These are phyloP conservation scores for Drosophila rufa DNA, from an alignment of 1,140 invertebrate genomes.

Conservation along the genomic window DNA sequence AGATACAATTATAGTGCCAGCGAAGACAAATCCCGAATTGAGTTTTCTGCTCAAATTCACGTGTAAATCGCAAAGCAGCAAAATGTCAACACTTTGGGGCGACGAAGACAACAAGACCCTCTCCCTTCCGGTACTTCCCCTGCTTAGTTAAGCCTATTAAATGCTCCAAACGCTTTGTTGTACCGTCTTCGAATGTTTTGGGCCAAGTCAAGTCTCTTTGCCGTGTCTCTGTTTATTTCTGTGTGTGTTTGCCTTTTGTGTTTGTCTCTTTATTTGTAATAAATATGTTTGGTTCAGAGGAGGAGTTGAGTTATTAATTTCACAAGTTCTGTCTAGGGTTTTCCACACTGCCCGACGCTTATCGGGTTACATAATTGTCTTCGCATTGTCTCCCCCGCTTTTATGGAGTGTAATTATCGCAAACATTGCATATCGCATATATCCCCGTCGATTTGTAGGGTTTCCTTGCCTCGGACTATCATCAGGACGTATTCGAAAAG, in stretches of 20 bases:
- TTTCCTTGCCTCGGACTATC: constrained; percentile 44
- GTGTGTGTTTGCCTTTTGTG: constrained; percentile 78
- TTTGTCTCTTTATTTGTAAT: constrained; percentile 84
- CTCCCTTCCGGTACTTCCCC: neutral
- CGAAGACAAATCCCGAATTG: constrained; percentile 16
- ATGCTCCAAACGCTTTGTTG: constrained; percentile 78
- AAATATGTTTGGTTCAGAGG: constrained; percentile 66
- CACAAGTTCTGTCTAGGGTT: constrained; percentile 70
- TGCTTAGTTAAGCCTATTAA: constrained; percentile 80
- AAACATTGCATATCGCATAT: constrained; percentile 52
- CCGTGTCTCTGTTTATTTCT: constrained; percentile 66
- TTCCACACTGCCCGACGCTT: constrained; percentile 51
- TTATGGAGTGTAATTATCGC: constrained; percentile 78
- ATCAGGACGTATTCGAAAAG: constrained; percentile 44
- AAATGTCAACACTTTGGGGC: constrained; percentile 68
- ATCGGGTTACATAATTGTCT: constrained; percentile 82
- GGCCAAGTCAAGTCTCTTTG: constrained; percentile 51
- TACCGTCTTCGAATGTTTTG: constrained; percentile 54
- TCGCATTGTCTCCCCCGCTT: constrained; percentile 53
- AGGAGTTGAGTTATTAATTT: constrained; percentile 71
- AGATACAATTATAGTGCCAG: constrained; percentile 27
- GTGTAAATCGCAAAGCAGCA: constrained; percentile 58
- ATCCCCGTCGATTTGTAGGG: constrained; percentile 67
- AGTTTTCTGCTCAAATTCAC: constrained; percentile 60
- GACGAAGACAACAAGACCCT: neutral